Evolutionary conservation across 2,113 vertebrate genomes (phyloP).

Genomic region (Atrichornis clamosus): DNA sequence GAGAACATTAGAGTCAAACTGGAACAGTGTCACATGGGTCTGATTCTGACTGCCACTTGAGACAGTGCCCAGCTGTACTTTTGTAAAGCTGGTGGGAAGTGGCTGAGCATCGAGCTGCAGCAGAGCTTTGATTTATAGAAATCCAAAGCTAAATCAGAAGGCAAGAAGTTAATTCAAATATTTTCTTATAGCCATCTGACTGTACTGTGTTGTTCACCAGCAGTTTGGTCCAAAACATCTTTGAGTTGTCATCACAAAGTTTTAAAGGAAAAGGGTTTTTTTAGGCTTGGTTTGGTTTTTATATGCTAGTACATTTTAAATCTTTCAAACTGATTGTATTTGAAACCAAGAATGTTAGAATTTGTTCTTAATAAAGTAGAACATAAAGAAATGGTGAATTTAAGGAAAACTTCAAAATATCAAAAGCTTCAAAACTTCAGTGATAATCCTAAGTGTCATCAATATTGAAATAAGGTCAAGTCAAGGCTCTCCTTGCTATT

Average conservation of each 20-base stretch:
- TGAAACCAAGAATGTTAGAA: not conserved
- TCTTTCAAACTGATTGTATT: not conserved
- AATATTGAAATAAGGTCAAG: not conserved
- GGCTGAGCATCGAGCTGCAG: not conserved
- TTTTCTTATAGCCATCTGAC: not conserved
- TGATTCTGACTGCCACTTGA: not conserved
- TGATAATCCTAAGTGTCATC: not conserved
- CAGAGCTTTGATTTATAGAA: not conserved
- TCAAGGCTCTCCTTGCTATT: not conserved
- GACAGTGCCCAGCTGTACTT: not conserved
- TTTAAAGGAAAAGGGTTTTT: not conserved
- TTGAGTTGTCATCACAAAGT: not conserved
- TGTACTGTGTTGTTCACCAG: not conserved
- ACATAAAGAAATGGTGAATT: not conserved
- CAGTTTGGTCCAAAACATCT: not conserved
- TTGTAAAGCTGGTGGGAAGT: not conserved
- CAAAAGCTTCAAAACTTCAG: not conserved
- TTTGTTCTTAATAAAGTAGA: not conserved
- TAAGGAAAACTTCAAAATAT: not conserved
- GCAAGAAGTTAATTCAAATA: not conserved
- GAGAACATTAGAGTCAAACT: not conserved
- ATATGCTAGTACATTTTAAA: not conserved
- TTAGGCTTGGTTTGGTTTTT: not conserved
- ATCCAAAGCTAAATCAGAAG: not conserved
- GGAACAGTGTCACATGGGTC: not conserved